Conservation (phyloP, 2,113 vertebrate species). For the Chunga burmeisteri region DNA sequence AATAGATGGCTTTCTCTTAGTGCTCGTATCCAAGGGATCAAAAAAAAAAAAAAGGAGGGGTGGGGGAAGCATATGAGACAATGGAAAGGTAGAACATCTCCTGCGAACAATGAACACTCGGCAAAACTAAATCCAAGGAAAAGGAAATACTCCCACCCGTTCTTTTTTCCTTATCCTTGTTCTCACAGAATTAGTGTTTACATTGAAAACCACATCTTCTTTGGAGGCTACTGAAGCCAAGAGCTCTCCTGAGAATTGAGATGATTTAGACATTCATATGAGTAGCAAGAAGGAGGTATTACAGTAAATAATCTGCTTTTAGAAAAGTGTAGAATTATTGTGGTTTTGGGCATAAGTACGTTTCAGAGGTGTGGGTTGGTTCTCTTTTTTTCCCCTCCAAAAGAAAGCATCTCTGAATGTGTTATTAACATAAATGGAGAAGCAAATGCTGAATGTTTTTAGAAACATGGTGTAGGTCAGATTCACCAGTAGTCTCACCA, state of each 20-base stretch:
- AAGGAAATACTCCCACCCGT: constrained; percentile 39
- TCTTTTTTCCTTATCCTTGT: constrained; percentile 32
- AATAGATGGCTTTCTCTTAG: neutral
- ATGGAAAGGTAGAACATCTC: constrained; percentile 45
- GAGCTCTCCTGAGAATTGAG: neutral
- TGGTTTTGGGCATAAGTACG: neutral
- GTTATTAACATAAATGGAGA: neutral
- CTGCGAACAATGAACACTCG: constrained; percentile 19
- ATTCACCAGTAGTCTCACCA: neutral
- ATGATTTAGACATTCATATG: neutral
- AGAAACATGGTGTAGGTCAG: neutral
- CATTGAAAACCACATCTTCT: neutral
- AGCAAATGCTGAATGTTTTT: neutral
- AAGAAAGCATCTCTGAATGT: neutral
- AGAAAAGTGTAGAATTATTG: neutral
- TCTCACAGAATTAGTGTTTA: constrained; percentile 28
- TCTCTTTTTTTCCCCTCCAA: neutral
- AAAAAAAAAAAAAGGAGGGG: neutral
- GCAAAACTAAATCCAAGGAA: constrained; percentile 10
- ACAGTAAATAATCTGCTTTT: neutral
- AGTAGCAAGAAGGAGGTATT: neutral
- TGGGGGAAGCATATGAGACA: neutral
- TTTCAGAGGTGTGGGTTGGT: neutral
- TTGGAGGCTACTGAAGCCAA: neutral
- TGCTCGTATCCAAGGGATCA: neutral